Percentiles rank a stretch among this genome's conserved stretches.
These are phyloP conservation scores for Microchirus variegatus DNA, from an alignment of 2,797 vertebrate genomes.

Conservation along the genomic window DNA sequence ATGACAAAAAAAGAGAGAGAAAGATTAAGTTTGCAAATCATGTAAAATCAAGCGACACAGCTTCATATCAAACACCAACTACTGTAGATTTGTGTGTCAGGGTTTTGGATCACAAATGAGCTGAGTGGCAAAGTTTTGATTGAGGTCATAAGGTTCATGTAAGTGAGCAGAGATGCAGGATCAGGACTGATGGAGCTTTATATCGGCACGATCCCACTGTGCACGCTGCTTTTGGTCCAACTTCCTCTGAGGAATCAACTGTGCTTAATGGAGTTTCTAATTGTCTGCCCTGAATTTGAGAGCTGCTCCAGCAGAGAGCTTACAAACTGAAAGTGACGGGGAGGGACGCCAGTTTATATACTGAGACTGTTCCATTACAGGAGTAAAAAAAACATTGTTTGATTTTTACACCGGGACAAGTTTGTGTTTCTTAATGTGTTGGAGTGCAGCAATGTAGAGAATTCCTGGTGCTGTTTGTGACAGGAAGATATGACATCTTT, in stretches of 20 bases:
- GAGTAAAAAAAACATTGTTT: slow-evolving; percentile 13
- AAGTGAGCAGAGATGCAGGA: slow-evolving; percentile 48
- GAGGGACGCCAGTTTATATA: not conserved
- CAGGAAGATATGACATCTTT: too few species aligned
- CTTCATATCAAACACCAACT: slow-evolving; percentile 1
- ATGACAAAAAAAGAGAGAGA: too few species aligned
- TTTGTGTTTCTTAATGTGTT: too few species aligned
- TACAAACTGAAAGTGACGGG: slow-evolving; percentile 15
- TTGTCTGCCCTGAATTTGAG: slow-evolving; percentile 79
- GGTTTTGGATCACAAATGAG: slow-evolving; percentile 16
- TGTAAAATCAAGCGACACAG: not conserved
- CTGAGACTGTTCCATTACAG: too few species aligned
- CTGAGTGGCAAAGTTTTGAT: slow-evolving; percentile 62
- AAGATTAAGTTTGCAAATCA: not conserved
- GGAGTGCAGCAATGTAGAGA: too few species aligned
- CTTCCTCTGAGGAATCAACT: slow-evolving; percentile 73
- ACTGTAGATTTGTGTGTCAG: not conserved
- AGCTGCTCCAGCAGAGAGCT: slow-evolving; percentile 41
- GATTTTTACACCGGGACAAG: not conserved
- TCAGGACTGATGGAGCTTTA: slow-evolving; percentile 42
- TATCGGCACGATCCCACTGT: slow-evolving; percentile 65
- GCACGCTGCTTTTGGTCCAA: slow-evolving; percentile 75
- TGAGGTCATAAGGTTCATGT: slow-evolving; percentile 60
- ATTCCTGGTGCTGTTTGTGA: too few species aligned
- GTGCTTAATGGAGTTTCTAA: slow-evolving; percentile 80